phyloP scores from a whole-genome alignment of 2,113 vertebrate genomes.

The Lepidothrix coronata region DNA sequence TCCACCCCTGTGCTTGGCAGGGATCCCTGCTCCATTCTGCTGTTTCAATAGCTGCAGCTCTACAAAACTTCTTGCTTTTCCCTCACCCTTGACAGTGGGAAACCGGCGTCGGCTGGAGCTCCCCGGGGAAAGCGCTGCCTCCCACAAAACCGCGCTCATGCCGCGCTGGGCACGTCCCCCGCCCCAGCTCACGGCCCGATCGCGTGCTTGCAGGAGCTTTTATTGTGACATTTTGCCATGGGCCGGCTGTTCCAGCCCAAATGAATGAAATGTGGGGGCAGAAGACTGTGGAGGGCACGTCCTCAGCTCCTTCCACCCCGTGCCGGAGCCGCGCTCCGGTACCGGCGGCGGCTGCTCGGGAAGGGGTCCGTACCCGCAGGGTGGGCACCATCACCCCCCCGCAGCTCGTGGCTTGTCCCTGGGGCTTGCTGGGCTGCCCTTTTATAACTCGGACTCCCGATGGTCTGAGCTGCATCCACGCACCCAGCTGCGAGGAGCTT shows the following conservation, averaged over 20 bases:
- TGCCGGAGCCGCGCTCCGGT: rapidly evolving
- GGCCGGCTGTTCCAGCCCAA: not conserved
- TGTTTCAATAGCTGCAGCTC: not conserved
- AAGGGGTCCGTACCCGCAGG: rapidly evolving
- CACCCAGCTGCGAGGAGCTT: too few species aligned
- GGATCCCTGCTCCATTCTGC: not conserved
- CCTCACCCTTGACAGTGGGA: rapidly evolving
- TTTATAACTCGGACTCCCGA: too few species aligned
- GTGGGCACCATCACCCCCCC: rapidly evolving
- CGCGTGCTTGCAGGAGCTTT: rapidly evolving
- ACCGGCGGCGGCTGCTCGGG: rapidly evolving
- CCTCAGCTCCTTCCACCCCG: rapidly evolving
- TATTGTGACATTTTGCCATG: rapidly evolving
- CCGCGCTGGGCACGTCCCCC: rapidly evolving
- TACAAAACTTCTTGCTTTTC: not conserved
- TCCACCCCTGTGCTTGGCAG: not conserved
- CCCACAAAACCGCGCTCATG: rapidly evolving
- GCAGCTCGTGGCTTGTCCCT: rapidly evolving
- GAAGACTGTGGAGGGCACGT: not conserved
- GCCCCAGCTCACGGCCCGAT: not conserved
- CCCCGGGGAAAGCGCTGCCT: rapidly evolving
- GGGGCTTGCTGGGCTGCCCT: not conserved
- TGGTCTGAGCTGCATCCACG: rapidly evolving
- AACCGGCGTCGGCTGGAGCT: rapidly evolving
- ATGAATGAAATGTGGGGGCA: not conserved